A percentile compares a stretch with the other conserved stretches of the same genome.
phyloP scores from a whole-genome alignment of 2,888 invertebrate genomes.

The Folsomia manolachei region DNA sequence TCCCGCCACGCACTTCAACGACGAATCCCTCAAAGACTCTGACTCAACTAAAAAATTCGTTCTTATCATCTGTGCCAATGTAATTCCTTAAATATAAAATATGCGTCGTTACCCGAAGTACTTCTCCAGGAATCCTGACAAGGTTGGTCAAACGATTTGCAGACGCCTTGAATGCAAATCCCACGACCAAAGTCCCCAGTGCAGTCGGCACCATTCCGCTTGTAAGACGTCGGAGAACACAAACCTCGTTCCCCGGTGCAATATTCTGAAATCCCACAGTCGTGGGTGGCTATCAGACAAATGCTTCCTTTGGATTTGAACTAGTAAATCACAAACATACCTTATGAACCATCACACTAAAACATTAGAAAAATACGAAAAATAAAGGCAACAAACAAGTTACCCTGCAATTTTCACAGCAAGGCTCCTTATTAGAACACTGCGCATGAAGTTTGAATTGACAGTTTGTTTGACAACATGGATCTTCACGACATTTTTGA shows the following conservation, averaged over 20 bases:
- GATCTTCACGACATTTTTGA: constrained; percentile 39
- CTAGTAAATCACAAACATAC: too few species aligned
- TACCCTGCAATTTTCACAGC: constrained; percentile 79
- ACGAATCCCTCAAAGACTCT: neutral
- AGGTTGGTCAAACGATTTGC: constrained; percentile 54
- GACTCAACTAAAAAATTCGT: too few species aligned
- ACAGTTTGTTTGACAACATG: constrained; percentile 43
- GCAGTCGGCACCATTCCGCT: constrained; percentile 90
- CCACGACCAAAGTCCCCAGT: constrained; percentile 61
- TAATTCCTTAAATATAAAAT: neutral
- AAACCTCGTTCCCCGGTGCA: constrained; percentile 85
- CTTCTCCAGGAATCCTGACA: constrained; percentile 36
- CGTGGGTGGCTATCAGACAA: constrained; percentile 82
- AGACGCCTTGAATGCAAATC: constrained; percentile 86
- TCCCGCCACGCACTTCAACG: neutral
- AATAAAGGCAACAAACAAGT: constrained; percentile 50
- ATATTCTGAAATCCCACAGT: constrained; percentile 93
- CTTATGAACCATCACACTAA: too few species aligned
- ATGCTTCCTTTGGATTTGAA: constrained; percentile 70
- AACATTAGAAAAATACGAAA: too few species aligned
- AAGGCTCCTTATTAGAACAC: constrained; percentile 55
- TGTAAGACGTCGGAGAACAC: constrained; percentile 84
- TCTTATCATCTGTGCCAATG: too few species aligned
- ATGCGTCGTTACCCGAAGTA: neutral
- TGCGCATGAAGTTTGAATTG: constrained; percentile 44